Percentiles rank a stretch among this genome's conserved stretches.
Conservation (phyloP, 2,797 vertebrate genomes). For the Melanotaenia trifasciata region DNA sequence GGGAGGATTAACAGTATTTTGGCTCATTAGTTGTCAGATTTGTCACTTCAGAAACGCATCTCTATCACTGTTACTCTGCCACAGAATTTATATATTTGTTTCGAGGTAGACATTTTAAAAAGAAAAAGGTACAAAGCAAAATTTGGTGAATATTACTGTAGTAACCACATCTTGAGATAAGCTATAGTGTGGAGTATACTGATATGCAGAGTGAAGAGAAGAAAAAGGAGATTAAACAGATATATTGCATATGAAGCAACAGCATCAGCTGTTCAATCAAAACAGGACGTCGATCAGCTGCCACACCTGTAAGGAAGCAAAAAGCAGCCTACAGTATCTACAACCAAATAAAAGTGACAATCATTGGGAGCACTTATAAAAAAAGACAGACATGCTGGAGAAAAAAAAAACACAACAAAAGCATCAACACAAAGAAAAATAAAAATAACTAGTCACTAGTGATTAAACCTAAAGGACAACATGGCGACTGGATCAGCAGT, state of each 20-base stretch:
- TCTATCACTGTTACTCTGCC: conserved; percentile 6
- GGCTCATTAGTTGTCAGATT: conserved; percentile 45
- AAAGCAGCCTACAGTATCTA: neutral
- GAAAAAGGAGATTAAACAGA: neutral
- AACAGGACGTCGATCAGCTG: neutral
- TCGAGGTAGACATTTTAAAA: conserved; percentile 10
- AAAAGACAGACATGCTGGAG: too few relatives aligned
- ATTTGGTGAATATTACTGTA: conserved; percentile 8
- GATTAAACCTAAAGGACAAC: neutral
- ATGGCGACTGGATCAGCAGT: neutral
- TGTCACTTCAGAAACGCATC: conserved; percentile 12
- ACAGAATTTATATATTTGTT: conserved; percentile 6
- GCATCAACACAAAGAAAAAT: too few relatives aligned
- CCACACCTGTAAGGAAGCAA: neutral
- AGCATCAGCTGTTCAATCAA: neutral
- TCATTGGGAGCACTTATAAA: too few relatives aligned
- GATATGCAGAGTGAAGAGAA: neutral
- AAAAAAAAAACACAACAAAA: neutral
- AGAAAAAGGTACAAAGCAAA: conserved; percentile 29
- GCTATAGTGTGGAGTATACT: neutral
- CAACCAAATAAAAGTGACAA: neutral
- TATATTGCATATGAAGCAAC: neutral
- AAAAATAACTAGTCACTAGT: too few relatives aligned
- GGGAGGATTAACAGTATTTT: conserved; percentile 60
- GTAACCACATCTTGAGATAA: neutral